These are phyloP conservation scores for Protaetia brevitarsis DNA, from an alignment of 1,140 invertebrate genomes.

Conservation along the genomic window DNA sequence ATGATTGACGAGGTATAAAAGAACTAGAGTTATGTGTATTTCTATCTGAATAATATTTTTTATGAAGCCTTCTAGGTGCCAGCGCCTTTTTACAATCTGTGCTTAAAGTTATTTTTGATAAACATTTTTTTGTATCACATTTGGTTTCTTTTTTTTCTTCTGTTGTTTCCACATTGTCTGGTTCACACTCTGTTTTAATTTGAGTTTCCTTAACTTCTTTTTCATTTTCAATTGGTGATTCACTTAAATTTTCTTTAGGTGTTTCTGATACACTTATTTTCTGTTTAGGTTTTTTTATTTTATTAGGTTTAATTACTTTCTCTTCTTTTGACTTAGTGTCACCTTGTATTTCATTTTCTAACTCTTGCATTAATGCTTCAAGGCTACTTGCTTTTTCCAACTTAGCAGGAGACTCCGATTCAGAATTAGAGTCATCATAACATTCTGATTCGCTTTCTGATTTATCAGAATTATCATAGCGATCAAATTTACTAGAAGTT, in stretches of 20 bases:
- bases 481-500: slow-evolving; percentile 43
- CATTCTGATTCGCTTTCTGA: slow-evolving; percentile 44
- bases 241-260: not conserved
- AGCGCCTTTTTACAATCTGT: slow-evolving; percentile 1
- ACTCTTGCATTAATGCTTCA: slow-evolving; percentile 46
- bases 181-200: not conserved
- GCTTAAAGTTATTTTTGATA: not conserved
- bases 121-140: not conserved
- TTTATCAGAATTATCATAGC: slow-evolving; percentile 45
- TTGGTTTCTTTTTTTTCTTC: not conserved
- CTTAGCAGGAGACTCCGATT: slow-evolving; percentile 24
- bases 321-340: slow-evolving; percentile 34
- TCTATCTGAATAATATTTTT: slow-evolving; percentile 13
- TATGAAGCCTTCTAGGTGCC: not conserved
- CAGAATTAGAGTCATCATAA: slow-evolving; percentile 22
- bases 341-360: slow-evolving; percentile 47
- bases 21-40: not conserved
- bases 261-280: not conserved
- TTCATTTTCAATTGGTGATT: slow-evolving; percentile 11
- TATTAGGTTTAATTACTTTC: slow-evolving; percentile 33
- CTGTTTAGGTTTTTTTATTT: slow-evolving; percentile 29
- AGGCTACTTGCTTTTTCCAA: slow-evolving; percentile 41
- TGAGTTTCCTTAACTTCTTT: not conserved
- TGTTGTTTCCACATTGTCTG: not conserved
- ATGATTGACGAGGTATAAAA: not conserved